phyloP scores from a whole-genome alignment of 2,113 vertebrate species.

The Notothenia coriiceps region DNA sequence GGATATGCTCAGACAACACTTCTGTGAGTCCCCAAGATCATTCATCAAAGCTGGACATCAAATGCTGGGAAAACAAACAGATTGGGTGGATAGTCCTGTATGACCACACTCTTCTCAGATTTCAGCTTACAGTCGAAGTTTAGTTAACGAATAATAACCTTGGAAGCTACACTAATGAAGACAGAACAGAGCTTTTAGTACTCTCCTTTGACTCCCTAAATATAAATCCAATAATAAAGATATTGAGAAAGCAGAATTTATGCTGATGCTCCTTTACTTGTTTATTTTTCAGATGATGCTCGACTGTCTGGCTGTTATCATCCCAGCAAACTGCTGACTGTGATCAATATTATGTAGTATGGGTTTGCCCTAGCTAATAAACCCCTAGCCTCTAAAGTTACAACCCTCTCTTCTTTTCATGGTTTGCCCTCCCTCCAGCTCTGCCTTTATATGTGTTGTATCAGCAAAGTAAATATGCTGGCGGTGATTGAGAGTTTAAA shows the following conservation, averaged over 20 bases:
- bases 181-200: not conserved
- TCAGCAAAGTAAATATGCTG: slow-evolving; percentile 65
- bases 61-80: not conserved
- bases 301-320: slow-evolving; percentile 15
- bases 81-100: not conserved
- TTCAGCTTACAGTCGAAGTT: slow-evolving; percentile 12
- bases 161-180: not conserved
- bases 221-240: not conserved
- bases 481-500: slow-evolving; percentile 63
- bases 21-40: not conserved
- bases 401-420: slow-evolving; percentile 12
- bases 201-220: not conserved
- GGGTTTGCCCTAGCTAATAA: slow-evolving; percentile 33
- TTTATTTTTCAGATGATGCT: slow-evolving; percentile 10
- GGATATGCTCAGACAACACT: not conserved
- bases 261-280: not conserved
- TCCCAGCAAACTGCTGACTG: slow-evolving; percentile 42
- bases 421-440: slow-evolving; percentile 1
- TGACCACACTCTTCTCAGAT: slow-evolving; percentile 1
- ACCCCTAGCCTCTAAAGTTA: slow-evolving; percentile 20
- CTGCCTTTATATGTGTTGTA: slow-evolving; percentile 42
- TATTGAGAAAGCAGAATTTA: not conserved
- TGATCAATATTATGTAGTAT: slow-evolving; percentile 40
- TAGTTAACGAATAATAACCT: slow-evolving; percentile 4
- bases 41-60: not conserved